Evolutionary conservation across 1,140 invertebrate species (phyloP), one percentile per base, ranked within the genome.

Genomic region (Hypsibius dujardini): DNA sequence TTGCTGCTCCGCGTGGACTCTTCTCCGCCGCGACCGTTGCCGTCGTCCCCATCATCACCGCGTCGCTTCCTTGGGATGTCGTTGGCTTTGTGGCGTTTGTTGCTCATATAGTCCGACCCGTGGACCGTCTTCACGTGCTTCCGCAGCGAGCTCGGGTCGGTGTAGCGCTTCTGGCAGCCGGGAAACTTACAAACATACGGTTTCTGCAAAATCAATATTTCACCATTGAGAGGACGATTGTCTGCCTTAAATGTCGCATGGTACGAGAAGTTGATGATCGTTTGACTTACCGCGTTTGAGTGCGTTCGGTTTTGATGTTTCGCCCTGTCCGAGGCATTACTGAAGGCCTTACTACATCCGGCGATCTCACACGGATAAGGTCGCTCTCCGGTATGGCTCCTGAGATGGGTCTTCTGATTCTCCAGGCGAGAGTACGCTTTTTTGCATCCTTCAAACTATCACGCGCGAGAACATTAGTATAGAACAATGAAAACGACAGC

Each of bases 61-160:
- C 80, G 73, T 2, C 74, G 62, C 47, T 59, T 70, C 28, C 73
- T 73, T 60, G 74, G 75, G 72, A 78, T 80, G 47, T 84, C 84
- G 72, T 81, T 79, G 72, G 93, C 93, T 83, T 98, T 98, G 78
- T 97, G 94, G 78, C 95, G 96, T 79, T 98, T 98, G 77, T 93
- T 95, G 1, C 93, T 93, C 78, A 98, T 98, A 77, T 96, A 96
- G 72, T 98, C 94, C 2, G 94, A 87, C 0, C 95, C 95, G 77
- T 99, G 95, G 0, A 97, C 93, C 0, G 94, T 98, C 79, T 98
- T 98, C 0, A 98, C 94, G 78, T 97, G 94, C 79, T 98, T 97
- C 28, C 94, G 80, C 40, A 97, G 80, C 0, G 92, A 96, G 70
- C 91, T 95, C 0, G 94, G 94, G 75, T 87, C 93, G 0, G 95